A percentile compares a stretch with the other conserved stretches of the same genome.
Evolutionary conservation across 2,797 vertebrate genomes (phyloP).

Genomic region (Ceyx erithaca): DNA sequence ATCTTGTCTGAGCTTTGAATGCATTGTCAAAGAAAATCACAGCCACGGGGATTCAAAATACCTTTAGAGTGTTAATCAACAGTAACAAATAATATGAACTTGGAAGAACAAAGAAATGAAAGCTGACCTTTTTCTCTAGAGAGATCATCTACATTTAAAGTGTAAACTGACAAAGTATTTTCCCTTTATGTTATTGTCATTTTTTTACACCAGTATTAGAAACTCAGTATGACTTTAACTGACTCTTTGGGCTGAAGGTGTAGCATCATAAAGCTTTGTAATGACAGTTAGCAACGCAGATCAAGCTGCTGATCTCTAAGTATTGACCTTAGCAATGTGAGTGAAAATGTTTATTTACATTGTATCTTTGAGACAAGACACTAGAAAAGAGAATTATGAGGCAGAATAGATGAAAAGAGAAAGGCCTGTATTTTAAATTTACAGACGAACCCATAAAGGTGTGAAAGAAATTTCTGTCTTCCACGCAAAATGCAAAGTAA

Average conservation of each 20-base stretch:
- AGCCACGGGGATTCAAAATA: conserved; percentile 8
- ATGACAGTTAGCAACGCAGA: neutral
- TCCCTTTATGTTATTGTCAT: neutral
- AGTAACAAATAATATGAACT: neutral
- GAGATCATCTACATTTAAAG: neutral
- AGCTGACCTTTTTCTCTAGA: conserved; percentile 17
- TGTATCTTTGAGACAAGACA: neutral
- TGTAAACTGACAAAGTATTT: neutral
- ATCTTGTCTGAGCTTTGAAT: conserved; percentile 35
- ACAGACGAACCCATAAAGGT: neutral
- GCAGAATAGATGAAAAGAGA: neutral
- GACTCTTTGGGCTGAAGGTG: neutral
- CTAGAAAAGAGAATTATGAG: neutral
- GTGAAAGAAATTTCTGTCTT: neutral
- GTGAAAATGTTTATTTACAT: neutral
- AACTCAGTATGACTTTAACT: neutral
- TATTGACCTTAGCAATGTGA: neutral
- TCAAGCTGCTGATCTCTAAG: neutral
- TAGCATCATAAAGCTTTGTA: neutral
- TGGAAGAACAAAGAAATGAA: conserved; percentile 26
- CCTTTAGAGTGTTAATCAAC: conserved; percentile 20
- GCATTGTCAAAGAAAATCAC: conserved; percentile 52
- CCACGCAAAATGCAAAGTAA: neutral
- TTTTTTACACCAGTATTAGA: neutral
- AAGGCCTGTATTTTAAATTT: neutral